phyloP scores from a whole-genome alignment of 2,797 vertebrate genomes.

The Lacerta bilineata region DNA sequence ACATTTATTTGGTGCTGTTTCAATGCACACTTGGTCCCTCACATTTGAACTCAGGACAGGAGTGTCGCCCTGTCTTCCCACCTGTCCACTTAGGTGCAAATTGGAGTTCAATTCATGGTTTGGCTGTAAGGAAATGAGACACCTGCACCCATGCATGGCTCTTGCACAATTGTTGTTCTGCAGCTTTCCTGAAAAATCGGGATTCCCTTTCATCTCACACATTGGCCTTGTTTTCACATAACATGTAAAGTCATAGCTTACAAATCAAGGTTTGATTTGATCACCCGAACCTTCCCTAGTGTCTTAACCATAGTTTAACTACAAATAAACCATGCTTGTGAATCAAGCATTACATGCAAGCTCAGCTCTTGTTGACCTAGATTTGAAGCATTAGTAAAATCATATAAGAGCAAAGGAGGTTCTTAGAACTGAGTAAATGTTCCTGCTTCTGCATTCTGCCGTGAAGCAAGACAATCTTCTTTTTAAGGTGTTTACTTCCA shows the following conservation, averaged over 20 bases:
- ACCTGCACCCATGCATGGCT: not conserved
- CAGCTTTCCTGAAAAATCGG: not conserved
- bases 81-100: not conserved
- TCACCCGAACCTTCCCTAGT: too few species aligned
- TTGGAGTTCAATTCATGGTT: not conserved
- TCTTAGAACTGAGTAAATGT: not conserved
- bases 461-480: not conserved
- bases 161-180: not conserved
- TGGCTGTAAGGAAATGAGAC: not conserved
- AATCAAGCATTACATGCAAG: too few species aligned
- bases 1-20: not conserved
- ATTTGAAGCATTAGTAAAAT: constrained; percentile 8
- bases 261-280: too few species aligned
- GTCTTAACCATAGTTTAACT: too few species aligned
- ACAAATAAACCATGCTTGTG: too few species aligned
- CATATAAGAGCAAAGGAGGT: not conserved
- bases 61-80: not conserved
- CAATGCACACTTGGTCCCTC: not conserved
- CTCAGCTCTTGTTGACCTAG: not conserved
- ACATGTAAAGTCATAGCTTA: not conserved
- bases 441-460: too few species aligned
- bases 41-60: not conserved
- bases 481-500: not conserved
- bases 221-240: not conserved
- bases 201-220: not conserved